Conservation (phyloP, 2,113 vertebrate species). For the Rhineura floridana region DNA sequence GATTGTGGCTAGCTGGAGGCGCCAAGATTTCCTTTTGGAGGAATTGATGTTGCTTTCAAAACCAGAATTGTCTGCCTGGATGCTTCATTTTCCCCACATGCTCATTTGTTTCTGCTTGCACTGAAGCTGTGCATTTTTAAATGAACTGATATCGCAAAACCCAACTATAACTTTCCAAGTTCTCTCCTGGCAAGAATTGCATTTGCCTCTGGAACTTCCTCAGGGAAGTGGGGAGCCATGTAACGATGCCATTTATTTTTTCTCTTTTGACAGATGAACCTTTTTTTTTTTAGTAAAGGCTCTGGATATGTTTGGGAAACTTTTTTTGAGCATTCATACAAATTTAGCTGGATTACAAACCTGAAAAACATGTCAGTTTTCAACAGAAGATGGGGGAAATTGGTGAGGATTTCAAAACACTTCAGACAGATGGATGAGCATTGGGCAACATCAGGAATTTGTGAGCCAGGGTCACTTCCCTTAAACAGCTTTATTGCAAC, state of each 20-base stretch:
- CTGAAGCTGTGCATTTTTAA: neutral
- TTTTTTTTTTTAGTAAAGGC: neutral
- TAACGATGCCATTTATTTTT: neutral
- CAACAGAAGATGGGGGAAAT: neutral
- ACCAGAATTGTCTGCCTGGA: neutral
- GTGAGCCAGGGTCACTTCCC: neutral
- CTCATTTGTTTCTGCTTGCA: neutral
- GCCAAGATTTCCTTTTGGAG: neutral
- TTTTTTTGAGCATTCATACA: neutral
- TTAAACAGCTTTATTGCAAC: conserved; percentile 2
- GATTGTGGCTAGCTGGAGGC: neutral
- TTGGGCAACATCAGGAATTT: neutral
- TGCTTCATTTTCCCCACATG: neutral
- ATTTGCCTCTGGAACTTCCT: neutral
- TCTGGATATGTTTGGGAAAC: neutral
- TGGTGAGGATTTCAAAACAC: conserved; percentile 13
- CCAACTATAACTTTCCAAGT: neutral
- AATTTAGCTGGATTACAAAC: neutral
- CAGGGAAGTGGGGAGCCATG: neutral
- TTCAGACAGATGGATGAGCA: conserved; percentile 3
- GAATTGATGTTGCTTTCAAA: neutral
- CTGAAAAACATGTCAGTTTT: neutral
- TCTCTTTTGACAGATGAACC: neutral
- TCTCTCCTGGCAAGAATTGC: neutral
- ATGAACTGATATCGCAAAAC: neutral